These are phyloP conservation scores for Plagodis dolabraria DNA, from an alignment of 2,888 invertebrate species.

Conservation along the genomic window DNA sequence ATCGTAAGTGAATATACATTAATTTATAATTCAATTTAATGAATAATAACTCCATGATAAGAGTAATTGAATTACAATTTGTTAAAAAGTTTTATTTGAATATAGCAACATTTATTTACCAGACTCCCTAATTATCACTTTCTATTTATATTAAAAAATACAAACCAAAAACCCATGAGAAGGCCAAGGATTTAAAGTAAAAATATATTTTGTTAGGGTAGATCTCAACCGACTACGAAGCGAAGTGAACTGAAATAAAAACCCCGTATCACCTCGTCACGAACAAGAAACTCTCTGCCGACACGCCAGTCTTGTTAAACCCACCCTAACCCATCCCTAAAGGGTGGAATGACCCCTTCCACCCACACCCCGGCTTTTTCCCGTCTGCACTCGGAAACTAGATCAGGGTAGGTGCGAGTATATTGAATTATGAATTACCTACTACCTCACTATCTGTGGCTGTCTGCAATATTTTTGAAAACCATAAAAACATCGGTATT, in stretches of 20 bases:
- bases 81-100: no score
- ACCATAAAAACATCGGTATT: no score
- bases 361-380: constrained; percentile 61
- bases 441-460: constrained; percentile 30
- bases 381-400: constrained; percentile 69
- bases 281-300: constrained; percentile 15
- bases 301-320: constrained; percentile 20
- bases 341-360: background rate
- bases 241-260: constrained; percentile 21
- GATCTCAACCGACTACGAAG: background rate
- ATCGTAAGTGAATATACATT: no score
- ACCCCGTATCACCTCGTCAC: constrained; percentile 13
- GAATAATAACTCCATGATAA: no score
- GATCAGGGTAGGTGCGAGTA: constrained; percentile 51
- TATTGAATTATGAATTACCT: constrained; percentile 80
- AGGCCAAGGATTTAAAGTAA: no score
- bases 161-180: no score
- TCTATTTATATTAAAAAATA: no score
- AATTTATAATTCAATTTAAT: no score
- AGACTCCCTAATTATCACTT: no score
- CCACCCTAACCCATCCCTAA: constrained; percentile 5
- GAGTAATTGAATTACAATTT: no score
- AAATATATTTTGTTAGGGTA: no score
- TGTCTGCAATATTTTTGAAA: background rate
- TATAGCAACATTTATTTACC: no score